phyloP scores from a whole-genome alignment of 2,113 vertebrate genomes.

The Anser cygnoides region DNA sequence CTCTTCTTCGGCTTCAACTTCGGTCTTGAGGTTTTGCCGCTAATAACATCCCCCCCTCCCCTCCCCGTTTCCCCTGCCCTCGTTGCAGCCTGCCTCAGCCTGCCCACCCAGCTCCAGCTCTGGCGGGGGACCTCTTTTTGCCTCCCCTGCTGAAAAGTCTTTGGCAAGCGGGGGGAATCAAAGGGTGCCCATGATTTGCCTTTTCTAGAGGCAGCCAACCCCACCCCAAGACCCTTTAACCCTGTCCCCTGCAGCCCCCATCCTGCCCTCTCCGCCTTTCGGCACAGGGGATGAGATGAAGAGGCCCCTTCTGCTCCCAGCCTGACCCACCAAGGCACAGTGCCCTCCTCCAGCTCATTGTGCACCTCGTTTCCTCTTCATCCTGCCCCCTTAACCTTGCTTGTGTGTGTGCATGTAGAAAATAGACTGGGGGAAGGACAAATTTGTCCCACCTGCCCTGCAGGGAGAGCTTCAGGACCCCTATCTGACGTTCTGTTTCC shows the following conservation, averaged over 20 bases:
- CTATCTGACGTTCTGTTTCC: rapidly evolving
- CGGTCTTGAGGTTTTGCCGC: conserved; percentile 51
- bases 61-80: neutral
- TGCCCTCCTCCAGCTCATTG: rapidly evolving
- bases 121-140: neutral
- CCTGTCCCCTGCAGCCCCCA: rapidly evolving
- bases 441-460: neutral
- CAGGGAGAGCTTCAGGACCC: rapidly evolving
- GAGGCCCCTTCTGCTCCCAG: neutral
- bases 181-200: neutral
- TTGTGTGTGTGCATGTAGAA: neutral
- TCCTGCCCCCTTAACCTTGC: neutral
- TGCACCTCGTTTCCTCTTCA: neutral
- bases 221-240: neutral
- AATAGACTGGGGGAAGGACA: neutral
- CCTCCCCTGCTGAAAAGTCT: neutral
- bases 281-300: neutral
- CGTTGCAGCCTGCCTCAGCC: neutral
- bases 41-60: neutral
- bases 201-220: neutral
- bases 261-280: neutral
- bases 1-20: conserved; percentile 64
- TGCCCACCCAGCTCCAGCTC: neutral
- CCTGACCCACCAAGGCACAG: rapidly evolving
- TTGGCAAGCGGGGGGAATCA: neutral